Evolutionary conservation across 2,797 vertebrate species (phyloP), one percentile per base, ranked within the genome.

Genomic region (Myotis planiceps): DNA sequence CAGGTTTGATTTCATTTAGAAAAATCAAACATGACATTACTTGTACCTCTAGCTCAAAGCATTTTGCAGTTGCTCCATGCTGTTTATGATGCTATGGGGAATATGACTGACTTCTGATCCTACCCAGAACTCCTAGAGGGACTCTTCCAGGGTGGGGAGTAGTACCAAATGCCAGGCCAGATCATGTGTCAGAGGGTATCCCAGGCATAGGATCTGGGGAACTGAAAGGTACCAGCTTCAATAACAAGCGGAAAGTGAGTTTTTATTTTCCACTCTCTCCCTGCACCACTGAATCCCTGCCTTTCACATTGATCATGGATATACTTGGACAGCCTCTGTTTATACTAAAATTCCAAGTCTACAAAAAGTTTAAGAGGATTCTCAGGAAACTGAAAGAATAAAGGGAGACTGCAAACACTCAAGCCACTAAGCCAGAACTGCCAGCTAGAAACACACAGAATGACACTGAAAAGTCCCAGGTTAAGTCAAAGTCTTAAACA

Each of bases 351-450:
- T 90, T 90, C 76, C 34, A 96, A 58, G 68, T 91, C 79, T 92
- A 65, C 39, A 32, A 84, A 94, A 91, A 78, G 27, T 51, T 82
- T 49, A 71, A 65, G 37, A 16, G 27, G n/a, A 90, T 81, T 88
- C 94, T 91, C 94, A 75, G 85, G 92, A 88, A 96, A 82, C 45
- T 94, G 69, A 53, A 92, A 95, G 55, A 74, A 83, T 58, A 15
- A 95, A 88, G 34, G 51, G 12, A 96, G 78, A 29, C 69, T 93
- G 66, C 76, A 88, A 96, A 97, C n/a, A 47, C 63, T 96, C 75
- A 60, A 95, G 49, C n/a, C 47, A 16, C 58, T 39, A 82, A 96
- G 92, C 92, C 96, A 81, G 94, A 94, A 79, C 83, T 58, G 42
- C 66, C 91, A 86, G 32, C 79, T 96, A 55, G 90, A 94, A 74